Percentiles rank a stretch among this genome's conserved stretches.
Conservation (phyloP, 2,797 vertebrate species). For the Manis crassicaudata region DNA sequence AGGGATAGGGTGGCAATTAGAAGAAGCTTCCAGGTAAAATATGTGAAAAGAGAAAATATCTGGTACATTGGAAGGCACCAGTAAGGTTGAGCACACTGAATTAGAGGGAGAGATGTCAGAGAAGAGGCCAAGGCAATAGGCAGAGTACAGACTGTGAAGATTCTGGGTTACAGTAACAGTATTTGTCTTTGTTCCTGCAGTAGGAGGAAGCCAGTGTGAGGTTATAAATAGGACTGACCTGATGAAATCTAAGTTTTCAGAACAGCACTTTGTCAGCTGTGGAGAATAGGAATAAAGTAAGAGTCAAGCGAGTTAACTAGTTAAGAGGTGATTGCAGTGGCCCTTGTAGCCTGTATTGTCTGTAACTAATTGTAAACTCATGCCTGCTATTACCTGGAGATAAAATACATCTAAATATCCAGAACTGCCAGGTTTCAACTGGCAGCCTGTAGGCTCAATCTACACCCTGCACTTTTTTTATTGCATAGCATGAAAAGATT, state of each 20-base stretch:
- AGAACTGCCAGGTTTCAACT: neutral
- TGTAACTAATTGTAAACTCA: neutral
- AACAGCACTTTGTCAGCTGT: neutral
- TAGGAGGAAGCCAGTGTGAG: neutral
- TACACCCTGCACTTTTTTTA: neutral
- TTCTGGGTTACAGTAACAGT: neutral
- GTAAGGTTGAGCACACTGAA: neutral
- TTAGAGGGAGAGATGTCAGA: neutral
- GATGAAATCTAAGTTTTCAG: neutral
- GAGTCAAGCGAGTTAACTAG: neutral
- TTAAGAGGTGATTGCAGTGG: neutral
- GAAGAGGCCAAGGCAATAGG: neutral
- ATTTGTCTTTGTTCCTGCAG: neutral
- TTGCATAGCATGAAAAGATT: neutral
- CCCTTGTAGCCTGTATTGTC: neutral
- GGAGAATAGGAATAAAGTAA: neutral
- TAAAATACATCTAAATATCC: neutral
- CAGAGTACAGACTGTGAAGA: neutral
- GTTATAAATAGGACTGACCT: neutral
- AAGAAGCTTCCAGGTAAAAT: neutral
- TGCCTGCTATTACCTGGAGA: neutral
- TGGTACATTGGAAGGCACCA: neutral
- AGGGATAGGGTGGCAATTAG: neutral
- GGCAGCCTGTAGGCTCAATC: neutral
- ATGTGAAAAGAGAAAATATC: neutral